Evolutionary conservation across 2,113 vertebrate genomes (phyloP), one percentile per base, ranked within the genome.

Genomic region (Apteryx owenii): DNA sequence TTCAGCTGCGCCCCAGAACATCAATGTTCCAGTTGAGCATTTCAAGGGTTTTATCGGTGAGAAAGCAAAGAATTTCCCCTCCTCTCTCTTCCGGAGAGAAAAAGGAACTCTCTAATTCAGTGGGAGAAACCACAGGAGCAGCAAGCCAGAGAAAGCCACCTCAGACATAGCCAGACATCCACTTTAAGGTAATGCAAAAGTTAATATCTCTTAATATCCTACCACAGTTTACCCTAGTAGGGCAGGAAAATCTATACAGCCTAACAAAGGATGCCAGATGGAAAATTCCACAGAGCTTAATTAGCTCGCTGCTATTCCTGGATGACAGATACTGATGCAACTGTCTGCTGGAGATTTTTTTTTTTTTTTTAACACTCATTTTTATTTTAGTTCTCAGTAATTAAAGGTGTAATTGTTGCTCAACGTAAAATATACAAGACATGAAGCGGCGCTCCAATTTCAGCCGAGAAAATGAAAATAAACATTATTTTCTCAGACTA

Each of bases 241-340:
- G 88, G 83, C 89, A 86, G 53, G 82, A 89, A 94, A 85, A 93
- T 96, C 88, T 84, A 92, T 93, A 89, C 66, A 83, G 78, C 23
- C 88, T 95, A 88, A 93, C 93, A 96, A 94, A 95, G 60, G 51
- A 95, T 93, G 95, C 82, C 96, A 97, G 96, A 97, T 96, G 96
- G 96, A 97, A 97, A 97, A 97, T 96, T 97, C 96, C 94, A 93
- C 93, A 42, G 91, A 97, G 96, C 65, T 93, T 92, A 94, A 98
- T 97, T 97, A 96, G 92, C 70, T 94, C 40, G 78, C 86, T 80
- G 81, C 87, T 91, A 92, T 94, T 94, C 90, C 92, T 87, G 90
- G 88, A 88, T 81, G 81, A 89, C 81, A 86, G 93, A 94, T 91
- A 93, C 80, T 61, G 65, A 93, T 85, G 65, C 65, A 95, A 90